phyloP scores from a whole-genome alignment of 2,797 vertebrate species.

The Rallus crepitans region DNA sequence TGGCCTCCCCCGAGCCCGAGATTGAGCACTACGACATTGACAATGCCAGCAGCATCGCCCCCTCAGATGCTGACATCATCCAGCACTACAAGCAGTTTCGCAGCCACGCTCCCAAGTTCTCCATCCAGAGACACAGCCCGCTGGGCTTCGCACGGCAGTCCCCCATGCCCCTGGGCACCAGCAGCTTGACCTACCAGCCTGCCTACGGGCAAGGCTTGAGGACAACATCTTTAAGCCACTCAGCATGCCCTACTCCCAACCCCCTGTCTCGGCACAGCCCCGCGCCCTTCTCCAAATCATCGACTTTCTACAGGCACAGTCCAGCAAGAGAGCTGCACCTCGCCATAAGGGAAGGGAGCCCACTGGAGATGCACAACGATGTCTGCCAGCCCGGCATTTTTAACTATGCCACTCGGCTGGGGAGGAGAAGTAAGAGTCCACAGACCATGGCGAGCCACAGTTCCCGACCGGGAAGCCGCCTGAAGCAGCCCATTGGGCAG shows the following conservation, averaged over 20 bases:
- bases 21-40: slow-evolving; percentile 98
- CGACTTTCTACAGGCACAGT: slow-evolving; percentile 93
- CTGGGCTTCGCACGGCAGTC: slow-evolving; percentile 95
- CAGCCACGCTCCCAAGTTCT: slow-evolving; percentile 96
- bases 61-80: slow-evolving; percentile 95
- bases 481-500: slow-evolving; percentile 94
- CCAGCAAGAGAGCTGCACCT: slow-evolving; percentile 94
- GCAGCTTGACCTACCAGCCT: slow-evolving; percentile 94
- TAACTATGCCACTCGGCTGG: slow-evolving; percentile 91
- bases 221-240: slow-evolving; percentile 89
- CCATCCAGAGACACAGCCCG: slow-evolving; percentile 96
- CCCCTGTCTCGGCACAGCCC: slow-evolving; percentile 94
- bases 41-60: slow-evolving; percentile 97
- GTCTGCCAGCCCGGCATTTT: slow-evolving; percentile 90
- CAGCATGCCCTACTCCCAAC: slow-evolving; percentile 91
- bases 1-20: slow-evolving; percentile 88
- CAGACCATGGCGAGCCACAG: slow-evolving; percentile 89
- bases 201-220: slow-evolving; percentile 89
- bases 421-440: slow-evolving; percentile 95
- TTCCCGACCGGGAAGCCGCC: slow-evolving; percentile 91
- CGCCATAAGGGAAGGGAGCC: slow-evolving; percentile 89
- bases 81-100: slow-evolving; percentile 98
- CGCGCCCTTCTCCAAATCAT: slow-evolving; percentile 92
- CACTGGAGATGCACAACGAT: slow-evolving; percentile 89
- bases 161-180: slow-evolving; percentile 91